These are phyloP conservation scores for Drosophila conformis DNA, from an alignment of 2,888 invertebrate genomes.

Conservation along the genomic window DNA sequence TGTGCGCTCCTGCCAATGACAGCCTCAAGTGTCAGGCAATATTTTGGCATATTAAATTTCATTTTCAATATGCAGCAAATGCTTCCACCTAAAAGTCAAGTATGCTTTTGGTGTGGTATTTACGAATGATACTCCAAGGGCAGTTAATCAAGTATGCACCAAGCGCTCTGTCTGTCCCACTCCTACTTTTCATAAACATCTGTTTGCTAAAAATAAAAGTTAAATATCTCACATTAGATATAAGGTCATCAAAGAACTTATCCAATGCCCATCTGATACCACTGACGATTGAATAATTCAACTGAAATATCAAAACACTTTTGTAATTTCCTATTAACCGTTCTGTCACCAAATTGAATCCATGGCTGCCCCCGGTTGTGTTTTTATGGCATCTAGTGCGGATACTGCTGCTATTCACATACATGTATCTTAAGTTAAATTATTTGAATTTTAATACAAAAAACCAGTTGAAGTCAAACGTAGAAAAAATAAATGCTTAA, in stretches of 20 bases:
- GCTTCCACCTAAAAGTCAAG: slow-evolving; percentile 49
- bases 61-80: slow-evolving; percentile 37
- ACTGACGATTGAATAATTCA: background rate
- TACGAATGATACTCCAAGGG: slow-evolving; percentile 42
- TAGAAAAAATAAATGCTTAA: background rate
- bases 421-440: background rate
- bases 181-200: slow-evolving; percentile 33
- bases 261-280: too few relatives aligned
- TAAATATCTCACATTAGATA: background rate
- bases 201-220: slow-evolving; percentile 2
- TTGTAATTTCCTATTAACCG: background rate
- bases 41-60: slow-evolving; percentile 69
- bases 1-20: slow-evolving; percentile 52
- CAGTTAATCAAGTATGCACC: slow-evolving; percentile 62
- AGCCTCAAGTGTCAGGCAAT: slow-evolving; percentile 65
- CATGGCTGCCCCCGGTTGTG: too few relatives aligned
- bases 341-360: background rate
- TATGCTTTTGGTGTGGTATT: slow-evolving; percentile 26
- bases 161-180: background rate
- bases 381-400: background rate
- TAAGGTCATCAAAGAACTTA: background rate
- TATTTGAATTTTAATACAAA: background rate
- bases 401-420: background rate
- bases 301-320: background rate
- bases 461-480: background rate